Conservation (phyloP, 2,888 invertebrate genomes). For the Ophioninae sp. region DNA sequence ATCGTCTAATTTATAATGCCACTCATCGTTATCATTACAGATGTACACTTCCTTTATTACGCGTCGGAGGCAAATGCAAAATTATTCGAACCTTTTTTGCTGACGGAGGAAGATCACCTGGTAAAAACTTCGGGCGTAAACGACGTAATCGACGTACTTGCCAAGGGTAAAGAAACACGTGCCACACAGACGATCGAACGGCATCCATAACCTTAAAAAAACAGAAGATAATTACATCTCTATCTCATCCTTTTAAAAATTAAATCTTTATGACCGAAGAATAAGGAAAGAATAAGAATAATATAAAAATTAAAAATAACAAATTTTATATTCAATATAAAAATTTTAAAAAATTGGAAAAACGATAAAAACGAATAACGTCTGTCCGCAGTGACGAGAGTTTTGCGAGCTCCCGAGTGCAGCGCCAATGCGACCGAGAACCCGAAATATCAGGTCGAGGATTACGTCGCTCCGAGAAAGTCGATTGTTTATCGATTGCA, state of each 20-base stretch:
- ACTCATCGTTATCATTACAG: conserved; percentile 52
- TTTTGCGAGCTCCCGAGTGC: conserved; percentile 67
- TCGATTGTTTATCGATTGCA: conserved; percentile 83
- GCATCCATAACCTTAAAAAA: not conserved
- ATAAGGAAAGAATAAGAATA: too few species aligned
- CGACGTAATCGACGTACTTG: conserved; percentile 66
- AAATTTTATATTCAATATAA: not conserved
- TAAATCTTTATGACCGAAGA: too few species aligned
- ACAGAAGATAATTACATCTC: not conserved
- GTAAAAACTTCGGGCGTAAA: conserved; percentile 68
- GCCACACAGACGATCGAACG: not conserved
- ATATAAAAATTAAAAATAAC: too few species aligned
- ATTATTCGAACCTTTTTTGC: conserved; percentile 67
- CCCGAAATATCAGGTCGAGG: conserved; percentile 82
- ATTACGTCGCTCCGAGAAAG: conserved; percentile 83
- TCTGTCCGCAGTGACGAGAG: conserved; percentile 69
- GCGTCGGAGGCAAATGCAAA: conserved; percentile 66
- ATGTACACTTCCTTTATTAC: conserved; percentile 72
- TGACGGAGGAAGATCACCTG: conserved; percentile 71
- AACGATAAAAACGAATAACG: not conserved
- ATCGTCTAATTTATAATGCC: conserved; percentile 6
- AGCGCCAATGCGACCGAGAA: conserved; percentile 55
- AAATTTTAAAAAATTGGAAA: not conserved
- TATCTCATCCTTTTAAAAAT: too few species aligned
- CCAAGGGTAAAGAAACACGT: conserved; percentile 61